A percentile compares a stretch with the other conserved stretches of the same genome.
Evolutionary conservation across 2,113 vertebrate genomes (phyloP).

Genomic region (Ploceus nigricollis): DNA sequence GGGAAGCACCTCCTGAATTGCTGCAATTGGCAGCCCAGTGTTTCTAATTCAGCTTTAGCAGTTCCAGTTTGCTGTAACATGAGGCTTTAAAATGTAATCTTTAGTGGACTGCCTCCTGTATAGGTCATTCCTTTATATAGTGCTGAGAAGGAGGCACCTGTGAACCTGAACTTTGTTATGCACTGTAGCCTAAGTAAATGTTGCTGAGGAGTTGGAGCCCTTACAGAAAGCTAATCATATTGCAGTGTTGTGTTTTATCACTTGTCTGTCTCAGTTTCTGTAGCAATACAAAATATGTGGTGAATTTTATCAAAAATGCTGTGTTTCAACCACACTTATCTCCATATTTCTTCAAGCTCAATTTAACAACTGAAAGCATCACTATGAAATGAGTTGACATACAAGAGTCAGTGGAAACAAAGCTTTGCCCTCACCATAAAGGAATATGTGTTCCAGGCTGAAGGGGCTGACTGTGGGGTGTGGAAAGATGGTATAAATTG

Average conservation of each 20-base stretch:
- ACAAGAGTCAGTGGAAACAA: not conserved
- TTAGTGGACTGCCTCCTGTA: not conserved
- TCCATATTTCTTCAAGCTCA: not conserved
- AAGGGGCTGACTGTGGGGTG: not conserved
- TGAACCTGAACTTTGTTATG: not conserved
- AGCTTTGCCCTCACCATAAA: not conserved
- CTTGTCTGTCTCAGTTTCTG: not conserved
- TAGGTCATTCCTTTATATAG: accelerated
- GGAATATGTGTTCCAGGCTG: not conserved
- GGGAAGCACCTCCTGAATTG: not conserved
- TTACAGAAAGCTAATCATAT: not conserved
- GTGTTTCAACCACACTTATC: not conserved
- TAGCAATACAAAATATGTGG: not conserved
- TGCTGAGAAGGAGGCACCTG: not conserved
- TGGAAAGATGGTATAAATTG: not conserved
- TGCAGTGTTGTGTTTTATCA: not conserved
- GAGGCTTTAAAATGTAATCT: not conserved
- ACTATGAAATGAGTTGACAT: not conserved
- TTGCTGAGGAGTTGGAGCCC: not conserved
- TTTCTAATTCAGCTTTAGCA: not conserved
- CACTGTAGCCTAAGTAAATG: not conserved
- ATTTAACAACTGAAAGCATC: not conserved
- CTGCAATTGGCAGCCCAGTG: not conserved
- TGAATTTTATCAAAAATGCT: not conserved
- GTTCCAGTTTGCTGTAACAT: not conserved